Evolutionary conservation across 2,113 vertebrate genomes (phyloP), one percentile per base, ranked within the genome.

Genomic region (Sardina pilchardus): DNA sequence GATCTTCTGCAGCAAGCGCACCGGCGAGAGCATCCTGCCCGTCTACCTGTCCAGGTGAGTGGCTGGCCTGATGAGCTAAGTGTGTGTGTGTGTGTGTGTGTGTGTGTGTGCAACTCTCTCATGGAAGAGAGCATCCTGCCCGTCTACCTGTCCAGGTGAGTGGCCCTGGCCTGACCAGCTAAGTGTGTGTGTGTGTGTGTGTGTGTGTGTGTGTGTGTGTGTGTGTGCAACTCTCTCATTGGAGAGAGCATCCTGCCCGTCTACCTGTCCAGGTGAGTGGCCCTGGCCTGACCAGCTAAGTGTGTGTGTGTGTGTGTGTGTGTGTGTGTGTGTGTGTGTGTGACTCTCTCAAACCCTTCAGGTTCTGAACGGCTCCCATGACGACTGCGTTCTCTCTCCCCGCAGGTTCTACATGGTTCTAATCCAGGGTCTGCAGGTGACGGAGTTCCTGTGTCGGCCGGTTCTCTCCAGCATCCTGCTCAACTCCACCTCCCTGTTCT

Each of bases 1-100:
- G 91, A 99, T 99, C 93, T 98, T 99, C 94, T 99, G 97, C 96
- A 99, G 98, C 95, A 99, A 99, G 95, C 98, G 98, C 95, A 99
- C 97, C 21, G 97, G 97, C 93, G 98, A 99, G 92, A 97, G 98
- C 85, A 99, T 99, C 93, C 95, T 99, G n/a, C 96, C 98, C 82
- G 97, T 98, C 90, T 99, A 99, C 91, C 95, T 81, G 6, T 98
- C 98, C 90, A 98, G 98, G 98, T 99, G 95, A 93, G 93, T 85
- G n/a, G n/a, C n/a, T n/a, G n/a, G n/a, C n/a, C n/a, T n/a, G n/a
- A n/a, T n/a, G n/a, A n/a, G n/a, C n/a, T n/a, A n/a, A n/a, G n/a
- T 48, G 12, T 48, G 47, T 48, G 47, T 48, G 47, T 48, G 47
- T 48, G 47, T 48, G 47, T 48, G 12, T 48, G 6, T 48, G 12